Base-by-base conservation (phyloP, 2,113 vertebrate species). In the Microcebus murinus region DNA sequence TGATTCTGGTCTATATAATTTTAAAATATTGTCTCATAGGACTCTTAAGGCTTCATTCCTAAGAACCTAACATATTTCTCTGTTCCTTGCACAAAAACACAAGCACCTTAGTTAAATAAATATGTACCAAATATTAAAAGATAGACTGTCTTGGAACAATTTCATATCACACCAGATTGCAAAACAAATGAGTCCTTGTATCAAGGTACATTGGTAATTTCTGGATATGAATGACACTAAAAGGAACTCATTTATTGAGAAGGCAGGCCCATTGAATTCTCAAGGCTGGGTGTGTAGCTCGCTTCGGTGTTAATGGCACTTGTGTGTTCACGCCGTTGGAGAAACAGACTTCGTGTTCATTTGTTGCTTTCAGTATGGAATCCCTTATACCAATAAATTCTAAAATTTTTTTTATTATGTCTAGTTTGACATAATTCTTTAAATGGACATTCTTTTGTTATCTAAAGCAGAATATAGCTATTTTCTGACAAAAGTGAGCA, bases 151-250 rank as follows among this genome's bases (percentile, higher is more conserved):
- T 85, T 88, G 90, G 45, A 97, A 87, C 17, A 97, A 96, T 94
- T 97, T 96, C 63, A 83, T 96, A 95, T 95, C 71, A 95, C 36
- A 87, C 68, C 42, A 84, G 77, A 87, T 63, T 87, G 61, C 57
- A 95, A 95, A 96, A 97, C 96, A 97, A 97, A 91, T 61, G 81
- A 82, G 80, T 87, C 67, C 92, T 97, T 98, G 96, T 97, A 55
- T 42, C 59, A 77, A 87, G 79, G 84, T 87, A 70, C 83, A 67
- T 70, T 94, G 76, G 89, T 90, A 89, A 96, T 97, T 92, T 96
- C 90, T 55, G 81, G 42, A 85, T 96, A 83, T 91, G 81, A 97
- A 92, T 90, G 92, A 87, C 76, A 95, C 87, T 89, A 55, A 92
- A 88, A 96, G 67, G 61, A 82, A 95, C 77, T 82, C 65, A 45